phyloP scores from a whole-genome alignment of 2,113 vertebrate species.

The Phrynocephalus versicolor region DNA sequence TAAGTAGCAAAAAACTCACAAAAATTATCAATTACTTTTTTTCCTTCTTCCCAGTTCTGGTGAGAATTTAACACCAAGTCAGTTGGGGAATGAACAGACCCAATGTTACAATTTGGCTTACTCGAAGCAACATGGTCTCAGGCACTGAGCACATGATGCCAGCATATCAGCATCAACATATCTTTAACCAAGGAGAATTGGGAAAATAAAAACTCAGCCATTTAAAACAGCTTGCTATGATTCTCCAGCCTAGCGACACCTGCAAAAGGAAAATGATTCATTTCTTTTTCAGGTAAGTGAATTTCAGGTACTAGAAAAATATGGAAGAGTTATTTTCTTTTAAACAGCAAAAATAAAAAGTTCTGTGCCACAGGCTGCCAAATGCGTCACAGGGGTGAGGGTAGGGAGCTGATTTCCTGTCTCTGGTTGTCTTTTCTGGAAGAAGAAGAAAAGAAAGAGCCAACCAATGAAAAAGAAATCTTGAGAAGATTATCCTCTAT shows the following conservation, averaged over 20 bases:
- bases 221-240: neutral
- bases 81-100: neutral
- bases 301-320: constrained; percentile 29
- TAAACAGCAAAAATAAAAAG: constrained; percentile 39
- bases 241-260: fast-evolving
- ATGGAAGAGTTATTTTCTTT: constrained; percentile 23
- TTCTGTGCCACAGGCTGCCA: neutral
- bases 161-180: too few species aligned
- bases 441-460: too few species aligned
- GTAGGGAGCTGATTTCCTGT: constrained; percentile 51
- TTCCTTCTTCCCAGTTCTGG: too few species aligned
- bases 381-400: constrained; percentile 34
- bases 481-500: constrained; percentile 42
- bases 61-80: too few species aligned
- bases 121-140: too few species aligned
- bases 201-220: neutral
- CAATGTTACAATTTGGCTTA: too few species aligned
- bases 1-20: too few species aligned
- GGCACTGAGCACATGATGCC: too few species aligned
- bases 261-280: constrained; percentile 2
- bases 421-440: constrained; percentile 28
- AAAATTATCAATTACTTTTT: too few species aligned
- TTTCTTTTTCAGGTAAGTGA: neutral
- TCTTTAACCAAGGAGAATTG: neutral
- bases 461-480: constrained; percentile 15